A percentile compares a stretch with the other conserved stretches of the same genome.
Evolutionary conservation across 1,140 invertebrate genomes (phyloP).

Genomic region (Gonioctena quinquepunctata): DNA sequence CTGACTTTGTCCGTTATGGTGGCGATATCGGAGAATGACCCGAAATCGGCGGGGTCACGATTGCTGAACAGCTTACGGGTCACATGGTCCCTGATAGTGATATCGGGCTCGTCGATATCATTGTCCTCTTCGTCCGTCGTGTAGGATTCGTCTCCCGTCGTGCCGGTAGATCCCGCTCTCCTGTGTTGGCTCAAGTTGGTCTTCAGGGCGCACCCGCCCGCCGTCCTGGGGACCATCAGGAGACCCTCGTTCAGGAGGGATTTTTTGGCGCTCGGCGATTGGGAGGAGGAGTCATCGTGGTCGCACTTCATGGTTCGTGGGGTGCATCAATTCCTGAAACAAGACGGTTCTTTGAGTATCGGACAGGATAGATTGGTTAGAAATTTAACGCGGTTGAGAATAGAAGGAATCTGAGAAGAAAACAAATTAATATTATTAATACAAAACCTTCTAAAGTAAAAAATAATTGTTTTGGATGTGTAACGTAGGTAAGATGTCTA

Average conservation of each 20-base stretch:
- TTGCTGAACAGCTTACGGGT: constrained; percentile 40
- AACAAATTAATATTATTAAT: too few species aligned
- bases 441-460: too few species aligned
- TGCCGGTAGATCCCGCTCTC: constrained; percentile 60
- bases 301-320: background rate
- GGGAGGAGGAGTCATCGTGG: background rate
- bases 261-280: background rate
- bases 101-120: constrained; percentile 59
- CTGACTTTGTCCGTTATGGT: constrained; percentile 50
- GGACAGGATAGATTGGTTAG: too few species aligned
- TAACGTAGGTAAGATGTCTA: too few species aligned
- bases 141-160: constrained; percentile 62
- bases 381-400: too few species aligned
- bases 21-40: constrained; percentile 43
- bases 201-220: constrained; percentile 25
- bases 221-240: constrained; percentile 43
- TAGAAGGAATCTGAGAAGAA: too few species aligned
- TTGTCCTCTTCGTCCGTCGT: constrained; percentile 61
- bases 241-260: constrained; percentile 39
- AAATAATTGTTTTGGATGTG: too few species aligned
- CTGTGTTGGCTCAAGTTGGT: constrained; percentile 52
- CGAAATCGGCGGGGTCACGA: constrained; percentile 38
- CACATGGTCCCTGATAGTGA: constrained; percentile 48
- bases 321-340: background rate
- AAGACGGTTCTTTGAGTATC: too few species aligned